These are phyloP conservation scores for Fregetta grallaria DNA, from an alignment of 2,113 vertebrate genomes.

Conservation along the genomic window DNA sequence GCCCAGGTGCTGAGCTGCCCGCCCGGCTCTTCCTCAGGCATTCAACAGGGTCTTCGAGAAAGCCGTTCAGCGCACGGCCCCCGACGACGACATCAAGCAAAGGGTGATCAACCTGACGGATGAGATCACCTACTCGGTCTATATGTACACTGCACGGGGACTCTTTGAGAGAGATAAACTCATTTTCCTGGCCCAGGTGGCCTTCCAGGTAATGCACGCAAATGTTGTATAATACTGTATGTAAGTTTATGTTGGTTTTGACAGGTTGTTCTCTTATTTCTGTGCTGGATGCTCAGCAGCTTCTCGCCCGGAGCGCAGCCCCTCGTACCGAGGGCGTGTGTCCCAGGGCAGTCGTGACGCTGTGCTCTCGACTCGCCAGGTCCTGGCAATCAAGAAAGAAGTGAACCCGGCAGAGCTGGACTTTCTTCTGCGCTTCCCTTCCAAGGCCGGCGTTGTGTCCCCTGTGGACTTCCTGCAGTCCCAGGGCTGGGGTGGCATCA, in stretches of 20 bases:
- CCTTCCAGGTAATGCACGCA: constrained; percentile 70
- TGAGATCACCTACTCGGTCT: constrained; percentile 77
- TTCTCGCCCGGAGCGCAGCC: accelerated
- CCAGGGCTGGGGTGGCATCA: constrained; percentile 76
- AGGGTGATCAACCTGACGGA: constrained; percentile 74
- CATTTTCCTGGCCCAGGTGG: constrained; percentile 78
- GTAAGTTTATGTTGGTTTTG: accelerated
- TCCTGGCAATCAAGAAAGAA: constrained; percentile 74
- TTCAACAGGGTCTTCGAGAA: constrained; percentile 75
- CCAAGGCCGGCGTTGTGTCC: constrained; percentile 46
- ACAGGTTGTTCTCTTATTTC: not conserved
- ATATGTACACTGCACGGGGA: constrained; percentile 67
- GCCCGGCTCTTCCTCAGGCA: constrained; percentile 20
- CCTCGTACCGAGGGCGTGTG: accelerated
- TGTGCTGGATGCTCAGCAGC: not conserved
- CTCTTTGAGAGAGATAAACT: constrained; percentile 82
- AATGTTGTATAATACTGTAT: accelerated
- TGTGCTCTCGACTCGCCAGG: not conserved
- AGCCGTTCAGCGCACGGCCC: constrained; percentile 61
- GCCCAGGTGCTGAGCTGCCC: not conserved
- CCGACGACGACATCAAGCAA: constrained; percentile 48
- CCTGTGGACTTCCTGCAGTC: constrained; percentile 75
- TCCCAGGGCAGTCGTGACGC: accelerated
- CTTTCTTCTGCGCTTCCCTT: constrained; percentile 77
- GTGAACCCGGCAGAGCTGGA: constrained; percentile 70